These are phyloP conservation scores for Ifrita kowaldi DNA, from an alignment of 2,113 vertebrate species.

Conservation along the genomic window DNA sequence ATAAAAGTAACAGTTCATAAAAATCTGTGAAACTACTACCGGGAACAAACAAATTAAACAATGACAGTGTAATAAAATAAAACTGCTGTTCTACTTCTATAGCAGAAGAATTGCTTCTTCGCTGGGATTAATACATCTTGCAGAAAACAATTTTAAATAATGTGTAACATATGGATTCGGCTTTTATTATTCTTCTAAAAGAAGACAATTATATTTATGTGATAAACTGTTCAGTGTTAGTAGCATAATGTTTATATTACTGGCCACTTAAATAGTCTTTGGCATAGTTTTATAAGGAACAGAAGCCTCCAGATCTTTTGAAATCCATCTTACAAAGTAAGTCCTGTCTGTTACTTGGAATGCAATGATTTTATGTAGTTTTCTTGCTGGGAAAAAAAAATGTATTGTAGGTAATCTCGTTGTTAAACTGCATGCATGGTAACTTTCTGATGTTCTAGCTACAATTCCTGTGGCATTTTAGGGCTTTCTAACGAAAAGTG, in stretches of 20 bases:
- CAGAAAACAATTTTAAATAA: conserved; percentile 75
- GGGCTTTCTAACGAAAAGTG: not conserved
- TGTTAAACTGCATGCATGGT: not conserved
- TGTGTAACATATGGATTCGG: conserved; percentile 74
- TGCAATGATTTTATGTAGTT: conserved; percentile 5
- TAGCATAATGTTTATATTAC: conserved; percentile 77
- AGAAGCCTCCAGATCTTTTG: conserved; percentile 64
- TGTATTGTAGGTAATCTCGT: not conserved
- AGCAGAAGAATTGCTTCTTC: conserved; percentile 66
- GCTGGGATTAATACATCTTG: conserved; percentile 69
- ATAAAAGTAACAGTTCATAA: conserved; percentile 75
- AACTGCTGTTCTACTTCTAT: conserved; percentile 65
- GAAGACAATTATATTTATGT: conserved; percentile 79
- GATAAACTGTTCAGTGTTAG: conserved; percentile 75
- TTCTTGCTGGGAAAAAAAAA: not conserved
- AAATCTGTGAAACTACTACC: conserved; percentile 71
- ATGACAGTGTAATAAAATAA: conserved; percentile 72
- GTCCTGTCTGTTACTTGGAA: conserved; percentile 47
- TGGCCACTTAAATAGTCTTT: conserved; percentile 71
- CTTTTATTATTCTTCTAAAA: conserved; percentile 77
- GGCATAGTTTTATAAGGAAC: conserved; percentile 65
- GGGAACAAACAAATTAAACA: conserved; percentile 76
- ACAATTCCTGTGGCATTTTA: not conserved
- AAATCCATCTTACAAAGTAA: conserved; percentile 57
- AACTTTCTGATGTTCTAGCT: conserved; percentile 26